Evolutionary conservation across 2,797 vertebrate species (phyloP), one percentile per base, ranked within the genome.

Genomic region (Pipistrellus pygmaeus): DNA sequence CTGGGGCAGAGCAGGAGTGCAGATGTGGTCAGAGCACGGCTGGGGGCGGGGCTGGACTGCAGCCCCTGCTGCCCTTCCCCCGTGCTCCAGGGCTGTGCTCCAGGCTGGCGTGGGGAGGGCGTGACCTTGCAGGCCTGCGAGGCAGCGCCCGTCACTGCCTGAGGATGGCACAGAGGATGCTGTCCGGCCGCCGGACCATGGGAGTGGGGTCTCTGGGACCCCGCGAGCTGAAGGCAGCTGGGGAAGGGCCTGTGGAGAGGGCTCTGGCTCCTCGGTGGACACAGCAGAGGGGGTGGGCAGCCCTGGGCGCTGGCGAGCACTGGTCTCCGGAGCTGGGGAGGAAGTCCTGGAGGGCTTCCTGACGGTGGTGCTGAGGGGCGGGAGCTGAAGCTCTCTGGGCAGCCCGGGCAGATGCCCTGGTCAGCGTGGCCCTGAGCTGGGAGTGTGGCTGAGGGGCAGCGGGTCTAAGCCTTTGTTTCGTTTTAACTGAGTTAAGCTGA

Each of bases 121-220:
- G 10, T 0, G 18, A 17, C 41, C 44, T 27, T 17, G n/a, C 48
- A 38, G 15, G 23, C 46, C 46, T 6, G 68, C 21, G 32, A 5
- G 20, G 71, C 71, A 23, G 4, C 21, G 68, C 38, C 27, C 0
- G 44, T 12, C 23, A 9, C 27, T 5, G 30, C 64, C 51, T 25
- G 18, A 1, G 51, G 62, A 1, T 3, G 5, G 12, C 14, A 2
- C 0, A 0, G 6, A 41, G 20, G 32, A 1, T 48, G 3, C 0
- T 3, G 32, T 9, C 27, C 0, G 8, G 44, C 44, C 44, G 44
- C 44, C 8, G 10, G 44, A 44, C 41, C 48, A 13, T 8, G 27
- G 4, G 0, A 12, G 27, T 10, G 0, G 77, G 78, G 25, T 48
- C 78, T 0, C 0, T 11, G 51, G 20, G 2, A 11, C 44, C 69